Evolutionary conservation across 2,797 vertebrate species (phyloP).

Genomic region (Leptoclinus maculatus): DNA sequence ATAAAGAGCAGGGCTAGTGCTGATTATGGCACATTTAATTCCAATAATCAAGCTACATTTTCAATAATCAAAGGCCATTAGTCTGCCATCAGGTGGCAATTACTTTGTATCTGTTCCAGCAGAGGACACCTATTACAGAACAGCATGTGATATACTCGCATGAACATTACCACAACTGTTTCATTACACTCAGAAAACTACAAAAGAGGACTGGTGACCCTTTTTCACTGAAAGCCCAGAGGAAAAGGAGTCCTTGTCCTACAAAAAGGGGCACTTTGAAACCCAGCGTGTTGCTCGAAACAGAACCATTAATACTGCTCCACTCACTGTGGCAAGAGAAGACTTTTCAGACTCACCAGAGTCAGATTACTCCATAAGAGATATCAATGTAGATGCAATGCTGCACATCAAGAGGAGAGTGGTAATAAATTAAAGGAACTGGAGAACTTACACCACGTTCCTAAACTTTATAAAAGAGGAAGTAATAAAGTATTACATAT

Average conservation of each 20-base stretch:
- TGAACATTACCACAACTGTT: constrained; percentile 68
- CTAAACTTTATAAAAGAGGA: neutral
- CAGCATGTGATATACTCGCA: constrained; percentile 41
- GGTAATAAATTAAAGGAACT: neutral
- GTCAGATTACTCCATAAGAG: constrained; percentile 19
- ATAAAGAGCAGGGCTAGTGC: neutral
- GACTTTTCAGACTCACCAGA: constrained; percentile 61
- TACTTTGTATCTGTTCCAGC: constrained; percentile 44
- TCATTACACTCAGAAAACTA: constrained; percentile 72
- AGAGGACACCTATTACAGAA: constrained; percentile 44
- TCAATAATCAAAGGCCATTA: constrained; percentile 17
- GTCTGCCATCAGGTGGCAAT: constrained; percentile 24
- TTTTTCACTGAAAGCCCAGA: constrained; percentile 85
- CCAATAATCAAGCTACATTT: constrained; percentile 38
- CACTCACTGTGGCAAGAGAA: constrained; percentile 66
- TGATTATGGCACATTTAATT: constrained; percentile 9
- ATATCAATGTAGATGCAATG: constrained; percentile 24
- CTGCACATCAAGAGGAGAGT: neutral
- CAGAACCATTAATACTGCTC: constrained; percentile 78
- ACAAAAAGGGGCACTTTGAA: constrained; percentile 87
- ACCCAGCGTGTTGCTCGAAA: constrained; percentile 78
- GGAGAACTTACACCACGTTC: neutral
- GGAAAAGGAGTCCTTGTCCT: constrained; percentile 88
- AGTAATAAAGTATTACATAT: neutral
- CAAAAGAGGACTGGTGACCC: constrained; percentile 77